Evolutionary conservation across 2,888 invertebrate genomes (phyloP).

Genomic region (Ochlodes sylvanus): DNA sequence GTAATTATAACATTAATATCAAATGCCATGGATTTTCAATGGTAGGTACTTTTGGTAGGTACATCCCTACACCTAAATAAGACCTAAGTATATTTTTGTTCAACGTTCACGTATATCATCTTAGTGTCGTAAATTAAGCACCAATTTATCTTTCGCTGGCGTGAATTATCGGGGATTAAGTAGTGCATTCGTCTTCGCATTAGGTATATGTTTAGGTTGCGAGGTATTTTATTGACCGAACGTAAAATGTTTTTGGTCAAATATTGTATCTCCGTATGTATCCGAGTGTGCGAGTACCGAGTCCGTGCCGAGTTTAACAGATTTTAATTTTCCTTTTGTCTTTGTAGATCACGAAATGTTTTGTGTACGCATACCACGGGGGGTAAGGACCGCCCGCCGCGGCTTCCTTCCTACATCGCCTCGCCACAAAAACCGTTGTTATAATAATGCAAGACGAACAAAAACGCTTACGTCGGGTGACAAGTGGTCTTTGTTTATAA

Average conservation of each 20-base stretch:
- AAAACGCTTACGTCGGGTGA: constrained; percentile 81
- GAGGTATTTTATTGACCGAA: constrained; percentile 16
- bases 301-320: constrained; percentile 54
- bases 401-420: constrained; percentile 82
- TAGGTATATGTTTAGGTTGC: constrained; percentile 12
- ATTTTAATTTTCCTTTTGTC: constrained; percentile 84
- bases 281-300: constrained; percentile 36
- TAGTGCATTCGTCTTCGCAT: constrained; percentile 34
- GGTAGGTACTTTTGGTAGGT: background rate
- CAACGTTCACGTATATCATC: constrained; percentile 33
- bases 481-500: constrained; percentile 82
- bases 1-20: too few relatives aligned
- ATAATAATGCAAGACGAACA: constrained; percentile 80
- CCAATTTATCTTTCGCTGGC: constrained; percentile 36
- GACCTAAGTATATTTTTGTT: constrained; percentile 28
- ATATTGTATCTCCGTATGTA: constrained; percentile 32
- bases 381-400: constrained; percentile 78
- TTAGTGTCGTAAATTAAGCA: constrained; percentile 34
- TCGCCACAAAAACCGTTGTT: constrained; percentile 79
- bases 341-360: constrained; percentile 84
- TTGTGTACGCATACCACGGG: constrained; percentile 79
- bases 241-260: constrained; percentile 9
- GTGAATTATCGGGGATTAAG: constrained; percentile 37
- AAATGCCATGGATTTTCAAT: too few relatives aligned
- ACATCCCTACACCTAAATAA: constrained; percentile 5